These are phyloP conservation scores for Polyommatus icarus DNA, from an alignment of 2,888 invertebrate species.

Conservation along the genomic window DNA sequence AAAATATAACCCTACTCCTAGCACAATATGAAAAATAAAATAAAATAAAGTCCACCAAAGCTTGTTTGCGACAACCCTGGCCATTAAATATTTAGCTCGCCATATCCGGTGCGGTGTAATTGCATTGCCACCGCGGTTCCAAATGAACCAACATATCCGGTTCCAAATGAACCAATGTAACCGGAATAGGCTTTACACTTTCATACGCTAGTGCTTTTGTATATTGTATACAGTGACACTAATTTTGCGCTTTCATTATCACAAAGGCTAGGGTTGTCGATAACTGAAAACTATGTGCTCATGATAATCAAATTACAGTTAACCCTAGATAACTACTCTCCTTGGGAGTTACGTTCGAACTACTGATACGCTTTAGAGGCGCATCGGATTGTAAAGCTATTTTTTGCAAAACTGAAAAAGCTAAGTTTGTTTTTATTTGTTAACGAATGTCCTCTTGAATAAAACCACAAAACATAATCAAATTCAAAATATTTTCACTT, in stretches of 20 bases:
- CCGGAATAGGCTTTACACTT: slow-evolving; percentile 14
- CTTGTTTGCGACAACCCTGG: background rate
- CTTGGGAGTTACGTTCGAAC: too few relatives aligned
- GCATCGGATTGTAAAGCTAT: too few relatives aligned
- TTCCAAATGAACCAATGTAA: slow-evolving; percentile 10
- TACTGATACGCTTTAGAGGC: too few relatives aligned
- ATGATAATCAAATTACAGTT: background rate
- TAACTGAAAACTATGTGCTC: background rate
- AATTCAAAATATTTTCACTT: too few relatives aligned
- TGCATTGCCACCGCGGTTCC: background rate
- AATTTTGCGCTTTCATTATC: background rate
- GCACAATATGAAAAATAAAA: too few relatives aligned
- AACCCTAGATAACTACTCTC: too few relatives aligned
- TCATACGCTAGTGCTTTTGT: background rate
- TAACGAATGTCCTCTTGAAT: too few relatives aligned
- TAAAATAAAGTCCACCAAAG: background rate
- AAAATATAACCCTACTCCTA: too few relatives aligned
- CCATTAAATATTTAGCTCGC: slow-evolving; percentile 4
- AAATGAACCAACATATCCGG: slow-evolving; percentile 4
- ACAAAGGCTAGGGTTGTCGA: background rate
- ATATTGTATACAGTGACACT: background rate
- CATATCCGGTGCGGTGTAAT: slow-evolving; percentile 10
- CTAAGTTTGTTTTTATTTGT: too few relatives aligned
- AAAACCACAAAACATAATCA: too few relatives aligned
- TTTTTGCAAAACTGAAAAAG: too few relatives aligned